phyloP scores from a whole-genome alignment of 2,113 vertebrate genomes.

The Microtus oregoni region DNA sequence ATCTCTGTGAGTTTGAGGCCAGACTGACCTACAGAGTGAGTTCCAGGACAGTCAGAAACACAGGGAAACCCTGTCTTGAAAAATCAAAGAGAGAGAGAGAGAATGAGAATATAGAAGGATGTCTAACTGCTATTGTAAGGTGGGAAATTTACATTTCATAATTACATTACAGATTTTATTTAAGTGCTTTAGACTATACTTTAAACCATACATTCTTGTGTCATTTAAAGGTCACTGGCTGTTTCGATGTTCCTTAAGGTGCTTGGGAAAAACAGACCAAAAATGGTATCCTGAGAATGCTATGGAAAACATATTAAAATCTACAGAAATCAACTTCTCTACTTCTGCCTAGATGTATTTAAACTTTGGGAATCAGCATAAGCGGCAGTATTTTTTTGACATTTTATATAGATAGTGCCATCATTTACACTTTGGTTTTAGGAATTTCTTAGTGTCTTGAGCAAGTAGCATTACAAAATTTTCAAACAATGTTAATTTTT shows the following conservation, averaged over 20 bases:
- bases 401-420: not conserved
- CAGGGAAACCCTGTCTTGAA: not conserved
- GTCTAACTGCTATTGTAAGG: not conserved
- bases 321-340: not conserved
- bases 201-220: not conserved
- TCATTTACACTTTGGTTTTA: not conserved
- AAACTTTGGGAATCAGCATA: not conserved
- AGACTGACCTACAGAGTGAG: not conserved
- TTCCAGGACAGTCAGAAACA: not conserved
- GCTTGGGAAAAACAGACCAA: conserved; percentile 3
- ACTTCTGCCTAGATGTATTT: not conserved
- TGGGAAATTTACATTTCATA: not conserved
- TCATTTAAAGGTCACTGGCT: conserved; percentile 9
- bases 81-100: not conserved
- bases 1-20: not conserved
- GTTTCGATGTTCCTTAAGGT: not conserved
- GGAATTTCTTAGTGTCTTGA: not conserved
- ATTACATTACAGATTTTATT: conserved; percentile 30
- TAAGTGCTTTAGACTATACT: conserved; percentile 1
- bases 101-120: not conserved
- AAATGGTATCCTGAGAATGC: not conserved
- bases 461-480: not conserved
- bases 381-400: not conserved
- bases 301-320: not conserved
- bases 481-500: not conserved